Conservation (phyloP, 2,797 vertebrate genomes). For the Tachyglossus aculeatus region DNA sequence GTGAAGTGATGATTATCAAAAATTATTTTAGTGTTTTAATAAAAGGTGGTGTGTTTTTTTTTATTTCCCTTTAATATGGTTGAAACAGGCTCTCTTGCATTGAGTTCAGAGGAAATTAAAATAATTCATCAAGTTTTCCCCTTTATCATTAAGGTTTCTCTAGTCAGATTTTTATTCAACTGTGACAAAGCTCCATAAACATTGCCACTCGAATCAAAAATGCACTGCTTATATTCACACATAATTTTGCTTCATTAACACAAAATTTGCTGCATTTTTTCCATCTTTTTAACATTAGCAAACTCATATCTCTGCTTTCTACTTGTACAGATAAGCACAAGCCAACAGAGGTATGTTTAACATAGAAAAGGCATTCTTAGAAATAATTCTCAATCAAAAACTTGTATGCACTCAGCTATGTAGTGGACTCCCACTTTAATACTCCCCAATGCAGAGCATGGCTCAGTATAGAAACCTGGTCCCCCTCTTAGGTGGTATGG, state of each 20-base stretch:
- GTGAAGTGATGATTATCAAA: background rate
- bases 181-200: slow-evolving; percentile 8
- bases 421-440: too few species aligned
- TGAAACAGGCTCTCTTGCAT: slow-evolving; percentile 23
- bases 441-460: too few species aligned
- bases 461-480: too few species aligned
- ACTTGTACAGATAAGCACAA: background rate
- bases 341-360: background rate
- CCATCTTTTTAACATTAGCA: background rate
- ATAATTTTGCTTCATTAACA: slow-evolving; percentile 27
- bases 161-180: slow-evolving; percentile 28
- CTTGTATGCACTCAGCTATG: too few species aligned
- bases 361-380: background rate
- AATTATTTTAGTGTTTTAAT: background rate
- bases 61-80: slow-evolving; percentile 10
- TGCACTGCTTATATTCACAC: slow-evolving; percentile 38
- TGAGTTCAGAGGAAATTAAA: slow-evolving; percentile 55
- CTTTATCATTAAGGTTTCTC: slow-evolving; percentile 38
- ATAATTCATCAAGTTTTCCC: slow-evolving; percentile 50
- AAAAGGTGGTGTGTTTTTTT: background rate
- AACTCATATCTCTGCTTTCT: background rate
- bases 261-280: slow-evolving; percentile 20
- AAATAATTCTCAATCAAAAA: slow-evolving; percentile 2
- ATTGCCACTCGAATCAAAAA: slow-evolving; percentile 13
- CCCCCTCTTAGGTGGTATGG: too few species aligned